Evolutionary conservation across 2,888 invertebrate species (phyloP), one percentile per base, ranked within the genome.

Genomic region (Leistus spinibarbis): DNA sequence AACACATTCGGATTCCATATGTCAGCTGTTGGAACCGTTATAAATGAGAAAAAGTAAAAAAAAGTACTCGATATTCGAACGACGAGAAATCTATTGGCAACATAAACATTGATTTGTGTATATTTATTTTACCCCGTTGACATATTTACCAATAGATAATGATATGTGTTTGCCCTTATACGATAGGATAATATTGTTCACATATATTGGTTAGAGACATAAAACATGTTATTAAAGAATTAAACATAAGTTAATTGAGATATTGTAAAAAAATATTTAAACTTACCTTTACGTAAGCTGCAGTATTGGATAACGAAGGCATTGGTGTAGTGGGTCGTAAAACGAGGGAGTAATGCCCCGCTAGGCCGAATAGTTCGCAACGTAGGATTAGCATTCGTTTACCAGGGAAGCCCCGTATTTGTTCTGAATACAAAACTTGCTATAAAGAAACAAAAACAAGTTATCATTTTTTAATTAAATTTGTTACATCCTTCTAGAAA

Each of bases 351-450:
- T 95, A 95, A 85, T 93, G 93, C 0, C 95, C 95, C 0, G 94
- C 93, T 78, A 94, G 88, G 0, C 95, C 95, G 80, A 95, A 95
- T 54, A 93, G 88, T 82, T 95, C 93, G 81, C 95, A 95, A 40
- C 91, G 88, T 23, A 95, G 86, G 2, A 89, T 89, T 81, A 94
- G 87, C 17, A 90, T 88, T 57, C 91, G 89, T 40, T 90, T 88
- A n/a, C 90, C 90, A 20, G 93, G 92, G 84, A 93, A 88, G 27
- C 91, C 92, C n/a, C 88, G 86, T 64, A 95, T 90, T 86, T 94
- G 93, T 84, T 95, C 94, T 2, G 92, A 91, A 85, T 93, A 93
- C 69, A 95, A 86, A 76, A 93, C 89, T 85, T 93, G 90, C 23
- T 79, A 79, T 54, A 16, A 9, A 57, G 17, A 57, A 57, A 57